These are phyloP conservation scores for Agonopterix subpropinquella DNA, from an alignment of 2,888 invertebrate species.

Conservation along the genomic window DNA sequence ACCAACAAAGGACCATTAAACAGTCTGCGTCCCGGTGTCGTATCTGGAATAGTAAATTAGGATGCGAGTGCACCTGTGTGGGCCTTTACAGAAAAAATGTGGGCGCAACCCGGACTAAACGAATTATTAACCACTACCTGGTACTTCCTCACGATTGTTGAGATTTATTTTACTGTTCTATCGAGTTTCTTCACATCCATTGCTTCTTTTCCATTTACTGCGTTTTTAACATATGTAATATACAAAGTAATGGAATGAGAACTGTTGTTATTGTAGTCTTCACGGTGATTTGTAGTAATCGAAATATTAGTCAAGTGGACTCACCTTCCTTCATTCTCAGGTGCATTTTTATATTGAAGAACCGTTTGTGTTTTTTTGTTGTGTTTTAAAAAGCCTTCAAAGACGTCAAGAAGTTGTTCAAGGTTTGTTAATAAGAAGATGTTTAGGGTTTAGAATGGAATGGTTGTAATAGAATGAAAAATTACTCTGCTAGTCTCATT, in stretches of 20 bases:
- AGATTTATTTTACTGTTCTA: constrained; percentile 15
- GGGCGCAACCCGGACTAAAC: constrained; percentile 70
- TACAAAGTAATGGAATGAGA: constrained; percentile 23
- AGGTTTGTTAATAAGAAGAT: constrained; percentile 58
- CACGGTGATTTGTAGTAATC: constrained; percentile 60
- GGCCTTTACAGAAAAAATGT: constrained; percentile 62
- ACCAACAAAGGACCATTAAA: constrained; percentile 53
- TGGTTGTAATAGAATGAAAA: neutral
- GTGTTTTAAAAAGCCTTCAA: constrained; percentile 55
- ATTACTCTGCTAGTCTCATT: neutral
- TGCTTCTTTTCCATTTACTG: constrained; percentile 11
- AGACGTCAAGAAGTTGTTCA: constrained; percentile 59
- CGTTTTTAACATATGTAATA: neutral
- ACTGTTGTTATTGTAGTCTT: constrained; percentile 16
- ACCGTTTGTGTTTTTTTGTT: constrained; percentile 65
- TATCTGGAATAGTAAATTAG: constrained; percentile 70
- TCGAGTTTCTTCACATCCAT: constrained; percentile 20
- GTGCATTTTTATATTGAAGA: constrained; percentile 73
- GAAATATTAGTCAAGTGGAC: constrained; percentile 70
- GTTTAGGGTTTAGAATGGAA: constrained; percentile 32
- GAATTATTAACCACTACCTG: constrained; percentile 74
- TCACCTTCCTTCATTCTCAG: constrained; percentile 75
- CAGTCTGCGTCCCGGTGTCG: constrained; percentile 38
- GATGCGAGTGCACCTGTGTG: constrained; percentile 68
- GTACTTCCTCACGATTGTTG: constrained; percentile 38